phyloP scores from a whole-genome alignment of 2,797 vertebrate species.

The Rachycentron canadum region DNA sequence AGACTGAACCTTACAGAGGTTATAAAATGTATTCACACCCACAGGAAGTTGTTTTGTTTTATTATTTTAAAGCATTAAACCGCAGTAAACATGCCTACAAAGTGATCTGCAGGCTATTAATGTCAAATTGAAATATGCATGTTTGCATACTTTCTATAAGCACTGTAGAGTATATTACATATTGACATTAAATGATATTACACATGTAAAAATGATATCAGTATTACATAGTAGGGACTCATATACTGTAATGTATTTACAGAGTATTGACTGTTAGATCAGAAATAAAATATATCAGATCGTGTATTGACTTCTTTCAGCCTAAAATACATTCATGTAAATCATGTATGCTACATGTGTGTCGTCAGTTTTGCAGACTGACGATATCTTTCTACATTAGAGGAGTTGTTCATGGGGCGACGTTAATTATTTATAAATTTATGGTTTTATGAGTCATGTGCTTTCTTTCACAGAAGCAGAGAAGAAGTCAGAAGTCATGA shows the following conservation, averaged over 20 bases:
- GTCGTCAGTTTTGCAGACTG: neutral
- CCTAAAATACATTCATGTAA: neutral
- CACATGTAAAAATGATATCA: neutral
- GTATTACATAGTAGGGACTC: neutral
- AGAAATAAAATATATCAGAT: neutral
- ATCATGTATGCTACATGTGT: neutral
- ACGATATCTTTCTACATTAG: neutral
- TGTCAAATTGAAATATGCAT: neutral
- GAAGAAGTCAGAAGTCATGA: conserved; percentile 41
- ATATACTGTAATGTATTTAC: neutral
- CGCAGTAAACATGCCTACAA: neutral
- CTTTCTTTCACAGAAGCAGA: conserved; percentile 46
- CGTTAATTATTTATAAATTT: neutral
- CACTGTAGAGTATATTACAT: neutral
- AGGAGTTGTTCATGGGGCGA: accelerated
- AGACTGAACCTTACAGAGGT: neutral
- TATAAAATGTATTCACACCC: neutral
- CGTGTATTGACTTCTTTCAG: neutral
- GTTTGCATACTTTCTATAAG: neutral
- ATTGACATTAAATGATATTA: neutral
- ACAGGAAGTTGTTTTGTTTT: neutral
- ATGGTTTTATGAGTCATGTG: neutral
- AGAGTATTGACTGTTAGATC: neutral
- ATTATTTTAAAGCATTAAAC: neutral
- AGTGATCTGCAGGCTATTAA: neutral